Percentiles rank a stretch among this genome's conserved stretches.
phyloP scores from a whole-genome alignment of 2,888 invertebrate species.

The Latrodectus elegans region DNA sequence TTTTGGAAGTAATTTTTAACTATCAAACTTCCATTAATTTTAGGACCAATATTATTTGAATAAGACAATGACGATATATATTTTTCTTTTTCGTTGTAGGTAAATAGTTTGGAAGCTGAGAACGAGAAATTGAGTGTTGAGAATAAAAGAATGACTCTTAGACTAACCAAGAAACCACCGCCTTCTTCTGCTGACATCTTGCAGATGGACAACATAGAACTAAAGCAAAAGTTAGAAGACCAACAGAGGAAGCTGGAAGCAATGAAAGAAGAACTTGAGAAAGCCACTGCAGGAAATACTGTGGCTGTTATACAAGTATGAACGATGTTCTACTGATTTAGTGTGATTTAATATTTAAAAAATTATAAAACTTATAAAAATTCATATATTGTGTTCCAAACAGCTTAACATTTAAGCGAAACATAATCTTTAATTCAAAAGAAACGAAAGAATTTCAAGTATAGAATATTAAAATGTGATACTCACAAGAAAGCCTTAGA shows the following conservation, averaged over 20 bases:
- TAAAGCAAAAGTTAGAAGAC: slow-evolving; percentile 80
- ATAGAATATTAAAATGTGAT: too few relatives aligned
- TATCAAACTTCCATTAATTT: background rate
- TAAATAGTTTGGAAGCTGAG: slow-evolving; percentile 80
- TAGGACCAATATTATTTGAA: background rate
- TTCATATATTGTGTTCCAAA: too few relatives aligned
- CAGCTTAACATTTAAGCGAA: too few relatives aligned
- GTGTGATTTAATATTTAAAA: too few relatives aligned
- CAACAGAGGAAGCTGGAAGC: slow-evolving; percentile 79
- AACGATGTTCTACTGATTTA: background rate
- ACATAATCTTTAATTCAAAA: too few relatives aligned
- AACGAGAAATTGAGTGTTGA: slow-evolving; percentile 85
- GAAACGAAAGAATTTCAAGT: too few relatives aligned
- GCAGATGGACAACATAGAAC: slow-evolving; percentile 76
- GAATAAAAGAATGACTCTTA: slow-evolving; percentile 82
- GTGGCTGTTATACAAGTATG: slow-evolving; percentile 60
- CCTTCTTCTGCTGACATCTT: slow-evolving; percentile 71
- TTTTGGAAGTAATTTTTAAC: background rate
- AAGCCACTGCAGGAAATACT: slow-evolving; percentile 24
- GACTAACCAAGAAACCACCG: slow-evolving; percentile 72
- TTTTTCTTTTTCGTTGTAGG: slow-evolving; percentile 14
- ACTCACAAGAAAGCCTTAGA: too few relatives aligned
- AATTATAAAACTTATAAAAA: too few relatives aligned
- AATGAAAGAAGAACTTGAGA: slow-evolving; percentile 60
- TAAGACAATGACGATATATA: background rate